Base-by-base conservation (phyloP, 2,113 vertebrate genomes). In the Eublepharis macularius region DNA sequence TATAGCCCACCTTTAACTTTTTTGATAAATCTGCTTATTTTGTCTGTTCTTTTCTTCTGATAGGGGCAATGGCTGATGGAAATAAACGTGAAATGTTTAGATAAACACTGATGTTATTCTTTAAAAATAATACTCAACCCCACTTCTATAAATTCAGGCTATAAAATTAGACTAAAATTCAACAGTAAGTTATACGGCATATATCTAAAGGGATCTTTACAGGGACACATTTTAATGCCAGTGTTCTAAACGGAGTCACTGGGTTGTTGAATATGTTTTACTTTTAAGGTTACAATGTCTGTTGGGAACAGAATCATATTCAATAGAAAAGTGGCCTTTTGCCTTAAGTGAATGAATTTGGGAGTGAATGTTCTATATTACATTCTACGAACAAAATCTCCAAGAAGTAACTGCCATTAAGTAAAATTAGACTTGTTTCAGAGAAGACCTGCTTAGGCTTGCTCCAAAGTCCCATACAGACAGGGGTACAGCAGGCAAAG, bases 231-330 rank as follows among this genome's bases (percentile, higher is more conserved):
- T 39, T 29, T 24, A 81, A 69, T 29, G 43, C 79, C 57, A 60
- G 57, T 24, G 57, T 60, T 24, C 6, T 29, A 63, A 63, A 63
- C 24, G 2, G 9, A 63, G 26, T 63, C 29, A 6, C 57, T 60
- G 57, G 74, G 13, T 76, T 19, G 26, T 3, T 34, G 13, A 21
- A 17, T 49, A 39, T 47, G 26, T 32, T 87, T 82, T 74, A 65
- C 72, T 3, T 11, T n/a, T 69, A n/a, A 68, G 36, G 12, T n/a
- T 89, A 82, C 26, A 83, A 82, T 74, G n/a, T 86, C 54, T 19
- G 32, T 63, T 63, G 57, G n/a, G 16, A 34, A 41, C 43, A 77
- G 34, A 68, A 77, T 36, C 65, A 19, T 9, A 68, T 68, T 4
- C 36, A 24, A 34, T 2, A 19, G 16, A 2, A 24, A 14, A 21